Evolutionary conservation across 2,797 vertebrate genomes (phyloP).

Genomic region (Acanthurus tractus): DNA sequence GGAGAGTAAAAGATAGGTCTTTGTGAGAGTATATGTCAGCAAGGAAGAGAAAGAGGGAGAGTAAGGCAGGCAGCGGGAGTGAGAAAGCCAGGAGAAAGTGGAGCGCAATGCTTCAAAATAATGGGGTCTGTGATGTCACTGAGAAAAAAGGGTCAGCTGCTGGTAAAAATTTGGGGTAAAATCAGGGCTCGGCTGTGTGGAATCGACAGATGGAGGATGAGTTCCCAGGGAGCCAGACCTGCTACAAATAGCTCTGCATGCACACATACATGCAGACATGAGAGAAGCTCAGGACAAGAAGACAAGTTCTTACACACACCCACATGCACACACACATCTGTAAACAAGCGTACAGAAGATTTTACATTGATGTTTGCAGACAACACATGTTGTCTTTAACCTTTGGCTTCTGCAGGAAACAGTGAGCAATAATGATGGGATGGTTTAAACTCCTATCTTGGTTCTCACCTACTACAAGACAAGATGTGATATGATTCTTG

Average conservation of each 20-base stretch:
- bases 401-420: conserved; percentile 1
- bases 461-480: background rate
- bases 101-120: conserved; percentile 38
- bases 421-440: background rate
- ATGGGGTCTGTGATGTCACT: conserved; percentile 55
- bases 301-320: conserved; percentile 51
- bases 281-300: conserved; percentile 45
- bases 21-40: conserved; percentile 25
- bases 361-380: conserved; percentile 14
- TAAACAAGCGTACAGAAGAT: conserved; percentile 23
- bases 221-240: conserved; percentile 81
- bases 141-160: conserved; percentile 74
- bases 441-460: background rate
- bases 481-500: conserved; percentile 8
- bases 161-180: conserved; percentile 77
- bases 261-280: conserved; percentile 56
- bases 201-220: conserved; percentile 83
- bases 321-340: conserved; percentile 48
- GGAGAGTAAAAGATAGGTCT: conserved; percentile 54
- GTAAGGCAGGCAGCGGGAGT: conserved; percentile 21
- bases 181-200: conserved; percentile 68
- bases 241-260: conserved; percentile 81
- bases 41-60: conserved; percentile 4
- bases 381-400: conserved; percentile 16
- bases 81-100: conserved; percentile 41